These are phyloP conservation scores for Psittacula echo DNA, from an alignment of 2,797 vertebrate genomes.

Conservation along the genomic window DNA sequence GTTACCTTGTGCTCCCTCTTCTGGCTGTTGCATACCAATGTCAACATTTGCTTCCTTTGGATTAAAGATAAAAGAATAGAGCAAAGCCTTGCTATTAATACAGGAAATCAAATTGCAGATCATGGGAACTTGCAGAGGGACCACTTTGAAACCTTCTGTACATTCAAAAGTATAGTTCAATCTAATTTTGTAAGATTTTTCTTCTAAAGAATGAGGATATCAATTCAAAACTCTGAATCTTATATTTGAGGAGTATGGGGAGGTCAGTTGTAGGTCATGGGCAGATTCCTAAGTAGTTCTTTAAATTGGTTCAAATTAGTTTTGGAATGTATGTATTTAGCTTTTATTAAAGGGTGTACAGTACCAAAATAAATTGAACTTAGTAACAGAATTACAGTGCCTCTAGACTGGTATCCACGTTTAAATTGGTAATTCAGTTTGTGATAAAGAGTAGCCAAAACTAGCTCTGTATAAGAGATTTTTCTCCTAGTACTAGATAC, in stretches of 20 bases:
- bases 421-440: not conserved
- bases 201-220: not conserved
- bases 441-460: not conserved
- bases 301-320: not conserved
- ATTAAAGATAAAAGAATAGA: not conserved
- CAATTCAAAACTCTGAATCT: not conserved
- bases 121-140: not conserved
- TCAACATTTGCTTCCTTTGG: not conserved
- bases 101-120: not conserved
- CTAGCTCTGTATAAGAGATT: not conserved
- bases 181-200: not conserved
- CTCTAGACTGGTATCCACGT: not conserved
- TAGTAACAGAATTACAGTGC: not conserved
- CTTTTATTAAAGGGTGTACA: not conserved
- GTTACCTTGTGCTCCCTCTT: constrained; percentile 56
- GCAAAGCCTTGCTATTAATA: not conserved
- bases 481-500: not conserved
- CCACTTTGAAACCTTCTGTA: not conserved
- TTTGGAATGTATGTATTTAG: not conserved
- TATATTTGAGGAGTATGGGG: not conserved
- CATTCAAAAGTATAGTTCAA: not conserved
- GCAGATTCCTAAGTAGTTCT: not conserved
- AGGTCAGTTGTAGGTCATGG: not conserved
- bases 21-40: not conserved
- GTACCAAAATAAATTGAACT: not conserved